These are phyloP conservation scores for Phenganax stokvisi DNA, from an alignment of 92 coral and sea anemone species.

Conservation along the genomic window DNA sequence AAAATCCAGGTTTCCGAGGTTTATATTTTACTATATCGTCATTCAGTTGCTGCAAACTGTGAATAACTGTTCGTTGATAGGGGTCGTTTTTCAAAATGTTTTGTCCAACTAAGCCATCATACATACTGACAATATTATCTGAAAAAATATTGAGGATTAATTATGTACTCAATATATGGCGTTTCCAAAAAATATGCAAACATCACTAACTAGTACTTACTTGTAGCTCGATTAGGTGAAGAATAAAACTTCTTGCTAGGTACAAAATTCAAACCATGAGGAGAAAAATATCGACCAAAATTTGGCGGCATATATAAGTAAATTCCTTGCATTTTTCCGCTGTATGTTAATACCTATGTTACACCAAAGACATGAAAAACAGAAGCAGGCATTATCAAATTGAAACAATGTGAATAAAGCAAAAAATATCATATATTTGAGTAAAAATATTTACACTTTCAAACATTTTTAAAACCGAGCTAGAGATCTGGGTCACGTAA, in stretches of 20 bases:
- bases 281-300: background rate
- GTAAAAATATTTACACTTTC: background rate
- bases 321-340: background rate
- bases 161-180: constrained; percentile 15
- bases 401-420: background rate
- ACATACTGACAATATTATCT: constrained; percentile 32
- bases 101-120: constrained; percentile 59
- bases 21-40: constrained; percentile 45
- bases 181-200: background rate
- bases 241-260: background rate
- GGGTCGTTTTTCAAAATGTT: constrained; percentile 56
- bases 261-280: background rate
- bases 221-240: background rate
- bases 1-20: constrained; percentile 53
- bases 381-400: background rate
- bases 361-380: background rate
- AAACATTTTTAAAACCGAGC: background rate
- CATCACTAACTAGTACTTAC: background rate
- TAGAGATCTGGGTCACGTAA: background rate
- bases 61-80: constrained; percentile 59
- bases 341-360: background rate
- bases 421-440: background rate
- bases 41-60: constrained; percentile 53
- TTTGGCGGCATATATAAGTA: background rate
- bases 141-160: background rate